Evolutionary conservation across 2,113 vertebrate genomes (phyloP).

Genomic region (Crotalus helleri): DNA sequence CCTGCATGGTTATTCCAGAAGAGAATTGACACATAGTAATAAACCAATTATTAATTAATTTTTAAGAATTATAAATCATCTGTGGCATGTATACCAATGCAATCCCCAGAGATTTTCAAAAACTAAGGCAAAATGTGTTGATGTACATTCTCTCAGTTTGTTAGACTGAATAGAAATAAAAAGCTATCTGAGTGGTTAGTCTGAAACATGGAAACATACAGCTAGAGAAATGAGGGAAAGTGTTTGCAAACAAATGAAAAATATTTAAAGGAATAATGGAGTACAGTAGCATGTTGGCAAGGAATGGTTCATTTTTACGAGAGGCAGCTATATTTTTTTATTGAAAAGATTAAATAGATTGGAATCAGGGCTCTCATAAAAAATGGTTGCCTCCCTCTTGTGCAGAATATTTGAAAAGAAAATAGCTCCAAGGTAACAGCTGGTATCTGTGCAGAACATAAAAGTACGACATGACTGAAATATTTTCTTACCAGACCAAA

Average conservation of each 20-base stretch:
- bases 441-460: conserved; percentile 27
- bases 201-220: background rate
- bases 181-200: conserved; percentile 12
- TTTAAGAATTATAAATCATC: background rate
- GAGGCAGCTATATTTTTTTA: conserved; percentile 36
- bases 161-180: rapidly evolving
- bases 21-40: background rate
- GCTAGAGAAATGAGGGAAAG: background rate
- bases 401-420: conserved; percentile 30
- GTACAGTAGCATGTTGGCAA: background rate
- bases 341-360: conserved; percentile 42
- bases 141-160: background rate
- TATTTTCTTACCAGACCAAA: conserved; percentile 12
- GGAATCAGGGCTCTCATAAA: conserved; percentile 31
- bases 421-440: conserved; percentile 10
- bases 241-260: conserved; percentile 18
- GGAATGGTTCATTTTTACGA: conserved; percentile 19
- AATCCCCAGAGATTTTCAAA: background rate
- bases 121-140: background rate
- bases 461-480: conserved; percentile 22
- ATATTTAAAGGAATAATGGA: conserved; percentile 19
- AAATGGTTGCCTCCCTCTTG: conserved; percentile 27
- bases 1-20: background rate
- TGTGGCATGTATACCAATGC: background rate
- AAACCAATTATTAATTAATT: background rate